phyloP scores from a whole-genome alignment of 1,140 invertebrate genomes.

The Polypedilum vanderplanki region DNA sequence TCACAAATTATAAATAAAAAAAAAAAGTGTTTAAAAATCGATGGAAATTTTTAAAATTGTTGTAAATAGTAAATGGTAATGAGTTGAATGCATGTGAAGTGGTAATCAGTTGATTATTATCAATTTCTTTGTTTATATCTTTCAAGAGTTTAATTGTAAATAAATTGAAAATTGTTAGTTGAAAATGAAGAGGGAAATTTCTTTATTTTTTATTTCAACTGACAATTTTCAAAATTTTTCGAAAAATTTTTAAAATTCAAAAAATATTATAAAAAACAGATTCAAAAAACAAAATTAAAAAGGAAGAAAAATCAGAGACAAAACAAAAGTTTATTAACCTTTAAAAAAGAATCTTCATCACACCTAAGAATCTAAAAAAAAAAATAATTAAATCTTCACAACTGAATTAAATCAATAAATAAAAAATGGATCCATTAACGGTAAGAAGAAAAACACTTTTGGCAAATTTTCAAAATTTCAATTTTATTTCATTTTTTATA shows the following conservation, averaged over 20 bases:
- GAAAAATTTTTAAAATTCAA: too few relatives aligned
- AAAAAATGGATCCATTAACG: constrained; percentile 27
- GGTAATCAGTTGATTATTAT: too few relatives aligned
- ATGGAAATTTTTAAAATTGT: too few relatives aligned
- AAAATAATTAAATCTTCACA: not conserved
- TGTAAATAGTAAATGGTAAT: too few relatives aligned
- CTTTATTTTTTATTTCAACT: not conserved
- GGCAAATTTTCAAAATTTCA: constrained; percentile 1
- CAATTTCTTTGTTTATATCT: too few relatives aligned
- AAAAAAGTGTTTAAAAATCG: too few relatives aligned
- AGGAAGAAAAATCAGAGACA: not conserved
- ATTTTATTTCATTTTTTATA: not conserved
- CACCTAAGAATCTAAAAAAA: not conserved
- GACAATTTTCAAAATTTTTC: too few relatives aligned
- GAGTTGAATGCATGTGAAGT: too few relatives aligned
- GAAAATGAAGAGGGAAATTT: not conserved
- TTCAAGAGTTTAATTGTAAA: too few relatives aligned
- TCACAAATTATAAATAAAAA: not conserved
- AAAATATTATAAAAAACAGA: too few relatives aligned
- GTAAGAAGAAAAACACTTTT: not conserved
- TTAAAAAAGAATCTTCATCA: not conserved
- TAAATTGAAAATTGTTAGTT: not conserved
- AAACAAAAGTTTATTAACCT: not conserved
- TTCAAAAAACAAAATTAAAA: too few relatives aligned
- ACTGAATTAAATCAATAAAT: not conserved